Base-by-base conservation (phyloP, 2,113 vertebrate genomes). In the Lutjanus erythropterus region DNA sequence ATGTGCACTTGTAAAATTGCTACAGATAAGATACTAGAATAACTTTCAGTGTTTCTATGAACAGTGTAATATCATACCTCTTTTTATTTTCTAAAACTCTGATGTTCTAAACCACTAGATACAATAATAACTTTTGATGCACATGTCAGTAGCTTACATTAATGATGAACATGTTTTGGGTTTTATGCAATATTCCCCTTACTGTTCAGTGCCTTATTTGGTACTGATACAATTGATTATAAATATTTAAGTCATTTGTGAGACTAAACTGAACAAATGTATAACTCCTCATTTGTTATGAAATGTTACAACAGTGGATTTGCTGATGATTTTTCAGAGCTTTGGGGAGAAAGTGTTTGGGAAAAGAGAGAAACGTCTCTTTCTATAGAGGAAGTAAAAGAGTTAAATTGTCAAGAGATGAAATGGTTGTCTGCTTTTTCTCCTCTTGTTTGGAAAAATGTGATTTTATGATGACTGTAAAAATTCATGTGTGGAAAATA, bases 331-430 rank as follows among this genome's bases (percentile, higher is more conserved):
- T 82, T 73, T 81, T 83, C 69, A 74, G 52, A 68, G 67, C 73
- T 75, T 76, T 53, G 72, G 81, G 71, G 80, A 91, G 75, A 86
- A 85, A 93, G 87, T 88, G 55, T 90, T 89, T 91, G 91, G 91
- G 86, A 91, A 94, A 93, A 94, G 93, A 95, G 94, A 94, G 94
- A 94, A 94, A 94, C 84, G 6, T 90, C 89, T 92, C 89, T 91
- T 86, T 86, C 29, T 79, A 29, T 56, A 73, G 71, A 80, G 35
- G 66, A 76, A 71, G 6, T 65, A 29, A 58, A 44, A 47, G 50
- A 75, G 66, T 27, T 33, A 41, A 44, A 80, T 64, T 86, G 52
- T 87, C 31, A 85, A 89, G 86, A 92, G 88, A 92, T 90, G 86
- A 92, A 86, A 84, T 67, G 81, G 89, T 88, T 85, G 78, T 83